phyloP scores from a whole-genome alignment of 2,797 vertebrate genomes.

The Catamblyrhynchus diadema region DNA sequence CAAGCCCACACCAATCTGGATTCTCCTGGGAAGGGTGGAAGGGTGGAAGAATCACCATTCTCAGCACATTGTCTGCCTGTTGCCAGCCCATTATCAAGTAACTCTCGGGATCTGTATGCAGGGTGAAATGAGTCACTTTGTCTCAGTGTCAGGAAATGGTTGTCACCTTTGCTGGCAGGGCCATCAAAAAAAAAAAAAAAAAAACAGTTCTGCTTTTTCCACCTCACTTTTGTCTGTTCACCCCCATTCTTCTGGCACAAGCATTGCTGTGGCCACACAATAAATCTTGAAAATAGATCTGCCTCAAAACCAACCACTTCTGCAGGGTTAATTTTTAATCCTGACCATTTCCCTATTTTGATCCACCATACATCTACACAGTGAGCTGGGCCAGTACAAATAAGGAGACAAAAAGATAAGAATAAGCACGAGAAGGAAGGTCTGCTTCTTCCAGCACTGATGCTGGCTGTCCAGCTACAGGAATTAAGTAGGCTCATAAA shows the following conservation, averaged over 20 bases:
- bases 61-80: rapidly evolving
- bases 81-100: not conserved
- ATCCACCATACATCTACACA: not conserved
- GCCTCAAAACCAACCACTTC: not conserved
- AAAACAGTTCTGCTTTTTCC: not conserved
- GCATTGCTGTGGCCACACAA: not conserved
- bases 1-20: not conserved
- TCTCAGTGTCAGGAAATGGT: not conserved
- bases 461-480: not conserved
- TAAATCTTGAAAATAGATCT: not conserved
- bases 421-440: not conserved
- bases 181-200: not conserved
- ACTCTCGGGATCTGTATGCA: not conserved
- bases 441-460: not conserved
- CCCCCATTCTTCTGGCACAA: not conserved
- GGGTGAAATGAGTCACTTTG: not conserved
- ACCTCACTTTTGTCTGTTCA: not conserved
- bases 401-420: not conserved
- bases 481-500: not conserved
- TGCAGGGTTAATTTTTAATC: not conserved
- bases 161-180: not conserved
- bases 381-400: not conserved
- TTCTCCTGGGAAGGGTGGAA: not conserved
- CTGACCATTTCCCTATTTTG: not conserved
- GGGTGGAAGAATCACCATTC: not conserved